phyloP scores from a whole-genome alignment of 2,113 vertebrate species.

The Oncorhynchus tshawytscha region DNA sequence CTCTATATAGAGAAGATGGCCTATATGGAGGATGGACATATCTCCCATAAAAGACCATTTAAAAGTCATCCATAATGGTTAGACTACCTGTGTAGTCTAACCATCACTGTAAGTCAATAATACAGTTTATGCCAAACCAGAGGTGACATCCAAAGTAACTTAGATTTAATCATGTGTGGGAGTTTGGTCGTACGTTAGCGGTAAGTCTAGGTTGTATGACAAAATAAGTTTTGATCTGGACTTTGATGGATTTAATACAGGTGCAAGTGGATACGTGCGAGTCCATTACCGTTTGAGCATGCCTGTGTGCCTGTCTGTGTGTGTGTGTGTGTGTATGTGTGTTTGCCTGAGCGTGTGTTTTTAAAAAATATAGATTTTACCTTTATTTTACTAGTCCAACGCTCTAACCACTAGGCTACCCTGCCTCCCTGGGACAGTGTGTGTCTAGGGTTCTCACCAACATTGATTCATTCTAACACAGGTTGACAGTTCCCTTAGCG shows the following conservation, averaged over 20 bases:
- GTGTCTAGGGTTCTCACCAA: slow-evolving; percentile 49
- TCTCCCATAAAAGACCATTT: neutral
- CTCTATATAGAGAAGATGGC: neutral
- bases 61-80: neutral
- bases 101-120: no score
- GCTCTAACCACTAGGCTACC: no score
- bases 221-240: no score
- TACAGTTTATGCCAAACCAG: no score
- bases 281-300: neutral
- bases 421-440: neutral
- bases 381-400: no score
- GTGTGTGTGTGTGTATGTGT: slow-evolving; percentile 7
- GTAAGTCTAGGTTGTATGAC: no score
- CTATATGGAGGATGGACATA: neutral
- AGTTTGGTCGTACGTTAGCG: no score
- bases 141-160: no score
- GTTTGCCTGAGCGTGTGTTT: neutral
- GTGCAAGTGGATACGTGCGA: neutral
- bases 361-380: no score
- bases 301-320: slow-evolving; percentile 15
- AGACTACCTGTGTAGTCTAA: no score
- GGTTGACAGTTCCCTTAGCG: slow-evolving; percentile 62
- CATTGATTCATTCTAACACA: slow-evolving; percentile 70
- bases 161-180: neutral
- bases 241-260: neutral